Base-by-base conservation (phyloP, 2,797 vertebrate species). In the Acrossocheilus fasciatus region DNA sequence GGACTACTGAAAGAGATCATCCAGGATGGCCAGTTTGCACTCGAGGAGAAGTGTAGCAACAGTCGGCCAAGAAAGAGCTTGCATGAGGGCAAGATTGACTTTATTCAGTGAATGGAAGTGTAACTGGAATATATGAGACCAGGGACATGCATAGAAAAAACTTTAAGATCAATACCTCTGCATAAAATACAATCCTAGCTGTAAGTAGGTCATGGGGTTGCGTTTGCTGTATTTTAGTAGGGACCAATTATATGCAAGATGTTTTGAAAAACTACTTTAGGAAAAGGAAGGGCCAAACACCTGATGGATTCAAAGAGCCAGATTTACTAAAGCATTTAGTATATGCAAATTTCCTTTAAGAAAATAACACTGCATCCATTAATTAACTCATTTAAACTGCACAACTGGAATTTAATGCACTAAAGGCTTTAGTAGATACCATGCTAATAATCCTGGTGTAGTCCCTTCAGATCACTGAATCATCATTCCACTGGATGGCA, bases 111-210 rank as follows among this genome's bases (percentile, higher is more conserved):
- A 36, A 36, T 4, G 34, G 34, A 36, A 36, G 34, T 36, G 34
- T 18, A 47, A 36, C 72, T 59, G 45, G 76, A 79, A 39, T 79
- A 36, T 36, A 36, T 36, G 34, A 36, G 15, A 75, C 23, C 41
- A 50, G 26, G 94, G 93, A 68, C 34, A 93, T 88, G 18, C 4
- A n/a, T 50, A 50, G 62, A 47, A 45, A 45, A 18, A 75, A 23
- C 9, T n/a, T 75, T 20, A 39, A 36, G 18, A 78, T 50, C 1
- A 17, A 23, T 52, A 50, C 64, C 80, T 52, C 62, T n/a, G 30
- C 45, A 77, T 54, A 39, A 68, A 43, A 54, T 30, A 30, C 18
- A 84, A 41, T 52, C 20, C 43, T 45, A 47, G 81, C 81, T 45
- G 12, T 66, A 34, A 75, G 80, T 75, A 39, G 9, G 36, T 86